A percentile compares a stretch with the other conserved stretches of the same genome.
Conservation (phyloP, 1,140 invertebrate species). For the Branchinecta lindahli region DNA sequence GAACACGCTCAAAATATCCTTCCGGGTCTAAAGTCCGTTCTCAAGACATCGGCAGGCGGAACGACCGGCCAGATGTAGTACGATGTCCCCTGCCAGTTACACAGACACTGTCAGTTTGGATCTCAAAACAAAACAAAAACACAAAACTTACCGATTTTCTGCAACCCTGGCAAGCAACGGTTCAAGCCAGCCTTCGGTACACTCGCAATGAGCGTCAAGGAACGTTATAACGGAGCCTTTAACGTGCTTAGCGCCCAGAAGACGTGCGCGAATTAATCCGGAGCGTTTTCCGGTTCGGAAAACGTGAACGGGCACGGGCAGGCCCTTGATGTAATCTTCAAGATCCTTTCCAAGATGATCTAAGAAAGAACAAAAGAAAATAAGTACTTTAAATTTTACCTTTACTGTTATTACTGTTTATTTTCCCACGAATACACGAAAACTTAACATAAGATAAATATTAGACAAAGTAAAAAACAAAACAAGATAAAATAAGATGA, state of each 20-base stretch:
- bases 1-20: too few relatives aligned
- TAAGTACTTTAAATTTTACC: neutral
- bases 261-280: slow-evolving; percentile 77
- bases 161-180: slow-evolving; percentile 76
- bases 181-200: slow-evolving; percentile 64
- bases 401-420: neutral
- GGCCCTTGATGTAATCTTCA: slow-evolving; percentile 69
- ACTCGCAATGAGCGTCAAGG: slow-evolving; percentile 88
- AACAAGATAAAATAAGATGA: neutral
- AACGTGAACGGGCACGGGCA: slow-evolving; percentile 68
- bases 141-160: slow-evolving; percentile 45
- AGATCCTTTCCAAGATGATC: slow-evolving; percentile 74
- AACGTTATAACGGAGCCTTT: slow-evolving; percentile 90
- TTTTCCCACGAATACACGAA: neutral
- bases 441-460: neutral
- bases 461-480: too few relatives aligned
- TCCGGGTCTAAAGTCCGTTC: too few relatives aligned
- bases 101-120: too few relatives aligned
- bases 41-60: too few relatives aligned
- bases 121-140: neutral
- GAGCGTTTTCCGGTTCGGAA: slow-evolving; percentile 74
- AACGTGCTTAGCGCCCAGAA: slow-evolving; percentile 78
- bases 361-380: slow-evolving; percentile 31
- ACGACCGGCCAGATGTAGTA: too few relatives aligned
- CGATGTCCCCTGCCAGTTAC: too few relatives aligned